Conservation (phyloP, 2,113 vertebrate species). For the Gymnogyps californianus region DNA sequence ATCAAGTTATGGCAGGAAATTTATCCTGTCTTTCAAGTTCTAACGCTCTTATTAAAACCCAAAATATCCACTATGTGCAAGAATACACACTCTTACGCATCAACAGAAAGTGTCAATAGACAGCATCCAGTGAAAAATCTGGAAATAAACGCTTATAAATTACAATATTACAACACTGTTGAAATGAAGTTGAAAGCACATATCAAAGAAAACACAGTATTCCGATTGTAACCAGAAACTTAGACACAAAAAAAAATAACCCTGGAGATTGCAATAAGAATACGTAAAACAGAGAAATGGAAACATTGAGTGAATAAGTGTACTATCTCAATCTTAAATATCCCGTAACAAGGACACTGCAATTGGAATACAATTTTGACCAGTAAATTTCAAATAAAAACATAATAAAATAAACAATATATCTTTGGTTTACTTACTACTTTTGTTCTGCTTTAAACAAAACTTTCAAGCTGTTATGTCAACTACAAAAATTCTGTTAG, state of each 20-base stretch:
- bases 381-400: not conserved
- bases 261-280: not conserved
- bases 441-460: not conserved
- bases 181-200: not conserved
- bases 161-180: not conserved
- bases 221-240: not conserved
- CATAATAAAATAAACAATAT: not conserved
- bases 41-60: not conserved
- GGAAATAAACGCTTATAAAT: not conserved
- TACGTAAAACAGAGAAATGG: not conserved
- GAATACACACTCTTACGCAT: not conserved
- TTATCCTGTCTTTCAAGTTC: not conserved
- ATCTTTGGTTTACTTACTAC: not conserved
- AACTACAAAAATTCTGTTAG: not conserved
- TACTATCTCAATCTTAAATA: not conserved
- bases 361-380: not conserved
- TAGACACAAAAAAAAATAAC: not conserved
- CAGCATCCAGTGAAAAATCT: not conserved
- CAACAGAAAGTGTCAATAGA: not conserved
- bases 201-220: not conserved
- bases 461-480: not conserved
- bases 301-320: not conserved
- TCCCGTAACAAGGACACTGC: not conserved
- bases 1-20: not conserved
- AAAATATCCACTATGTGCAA: not conserved